phyloP scores from a whole-genome alignment of 2,113 vertebrate species.

The Chaenocephalus aceratus region DNA sequence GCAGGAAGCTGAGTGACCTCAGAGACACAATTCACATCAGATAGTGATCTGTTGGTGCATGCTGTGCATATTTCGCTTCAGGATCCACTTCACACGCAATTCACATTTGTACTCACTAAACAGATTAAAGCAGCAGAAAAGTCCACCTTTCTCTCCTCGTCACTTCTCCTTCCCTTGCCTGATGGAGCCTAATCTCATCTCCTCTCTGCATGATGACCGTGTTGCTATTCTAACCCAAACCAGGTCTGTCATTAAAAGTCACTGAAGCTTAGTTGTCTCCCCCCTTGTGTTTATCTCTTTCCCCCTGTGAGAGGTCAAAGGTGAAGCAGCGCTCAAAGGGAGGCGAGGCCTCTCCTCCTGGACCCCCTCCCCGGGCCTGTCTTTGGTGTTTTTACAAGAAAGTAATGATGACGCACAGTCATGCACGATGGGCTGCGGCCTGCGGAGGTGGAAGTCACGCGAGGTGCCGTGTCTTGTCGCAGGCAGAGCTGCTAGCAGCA shows the following conservation, averaged over 20 bases:
- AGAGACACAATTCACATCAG: background rate
- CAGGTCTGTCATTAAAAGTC: slow-evolving; percentile 88
- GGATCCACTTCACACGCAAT: background rate
- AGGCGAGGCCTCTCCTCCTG: slow-evolving; percentile 71
- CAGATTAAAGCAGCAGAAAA: slow-evolving; percentile 23
- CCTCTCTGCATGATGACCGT: slow-evolving; percentile 79
- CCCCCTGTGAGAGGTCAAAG: slow-evolving; percentile 79
- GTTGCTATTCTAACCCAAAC: slow-evolving; percentile 90
- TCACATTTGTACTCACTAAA: slow-evolving; percentile 16
- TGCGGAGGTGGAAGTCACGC: slow-evolving; percentile 76
- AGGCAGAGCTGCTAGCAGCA: background rate
- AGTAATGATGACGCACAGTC: slow-evolving; percentile 83
- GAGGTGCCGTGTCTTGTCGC: slow-evolving; percentile 55
- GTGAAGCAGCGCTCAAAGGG: slow-evolving; percentile 82
- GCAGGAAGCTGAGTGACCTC: too few species aligned
- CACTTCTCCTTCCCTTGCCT: slow-evolving; percentile 19
- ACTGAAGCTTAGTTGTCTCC: slow-evolving; percentile 87
- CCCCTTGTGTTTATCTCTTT: slow-evolving; percentile 82
- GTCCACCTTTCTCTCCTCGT: background rate
- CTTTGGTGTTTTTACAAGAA: slow-evolving; percentile 84
- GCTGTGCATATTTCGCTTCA: background rate
- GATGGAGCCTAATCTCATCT: slow-evolving; percentile 69
- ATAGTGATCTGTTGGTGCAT: background rate
- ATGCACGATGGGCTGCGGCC: slow-evolving; percentile 62
- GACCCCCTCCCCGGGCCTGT: slow-evolving; percentile 49